Conservation (phyloP, 2,888 invertebrate species). For the Acleris laterana region DNA sequence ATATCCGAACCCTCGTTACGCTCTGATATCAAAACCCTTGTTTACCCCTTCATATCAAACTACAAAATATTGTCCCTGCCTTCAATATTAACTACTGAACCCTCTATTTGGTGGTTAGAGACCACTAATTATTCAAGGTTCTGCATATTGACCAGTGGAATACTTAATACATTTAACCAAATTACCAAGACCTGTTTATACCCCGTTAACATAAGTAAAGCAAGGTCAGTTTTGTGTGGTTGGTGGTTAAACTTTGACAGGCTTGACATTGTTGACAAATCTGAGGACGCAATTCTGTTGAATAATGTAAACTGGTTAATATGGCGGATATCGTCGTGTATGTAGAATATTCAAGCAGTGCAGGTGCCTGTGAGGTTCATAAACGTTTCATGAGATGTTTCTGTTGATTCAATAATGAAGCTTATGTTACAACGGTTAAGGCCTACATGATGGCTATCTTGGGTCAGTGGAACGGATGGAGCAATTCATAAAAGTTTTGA, state of each 20-base stretch:
- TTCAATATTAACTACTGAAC: conserved; percentile 74
- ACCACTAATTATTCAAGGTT: conserved; percentile 66
- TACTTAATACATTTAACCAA: conserved; percentile 58
- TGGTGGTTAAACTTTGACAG: conserved; percentile 41
- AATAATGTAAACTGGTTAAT: conserved; percentile 38
- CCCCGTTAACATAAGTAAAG: conserved; percentile 11
- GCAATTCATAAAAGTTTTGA: no score
- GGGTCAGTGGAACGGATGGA: no score
- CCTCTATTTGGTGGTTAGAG: conserved; percentile 72
- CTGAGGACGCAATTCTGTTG: conserved; percentile 38
- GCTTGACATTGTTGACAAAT: conserved; percentile 47
- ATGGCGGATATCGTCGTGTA: conserved; percentile 27
- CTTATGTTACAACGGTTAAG: no score
- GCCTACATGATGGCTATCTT: no score
- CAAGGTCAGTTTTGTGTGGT: conserved; percentile 36
- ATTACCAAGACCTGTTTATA: conserved; percentile 43
- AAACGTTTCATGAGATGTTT: conserved; percentile 8
- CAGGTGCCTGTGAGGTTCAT: conserved; percentile 1
- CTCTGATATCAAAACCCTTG: conserved; percentile 68
- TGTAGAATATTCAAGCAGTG: conserved; percentile 27
- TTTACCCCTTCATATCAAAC: conserved; percentile 55
- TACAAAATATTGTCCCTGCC: conserved; percentile 72
- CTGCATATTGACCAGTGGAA: conserved; percentile 70
- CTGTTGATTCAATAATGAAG: neutral
- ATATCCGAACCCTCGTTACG: conserved; percentile 37